These are phyloP conservation scores for Meloe dianella DNA, from an alignment of 2,888 invertebrate genomes.

Conservation along the genomic window DNA sequence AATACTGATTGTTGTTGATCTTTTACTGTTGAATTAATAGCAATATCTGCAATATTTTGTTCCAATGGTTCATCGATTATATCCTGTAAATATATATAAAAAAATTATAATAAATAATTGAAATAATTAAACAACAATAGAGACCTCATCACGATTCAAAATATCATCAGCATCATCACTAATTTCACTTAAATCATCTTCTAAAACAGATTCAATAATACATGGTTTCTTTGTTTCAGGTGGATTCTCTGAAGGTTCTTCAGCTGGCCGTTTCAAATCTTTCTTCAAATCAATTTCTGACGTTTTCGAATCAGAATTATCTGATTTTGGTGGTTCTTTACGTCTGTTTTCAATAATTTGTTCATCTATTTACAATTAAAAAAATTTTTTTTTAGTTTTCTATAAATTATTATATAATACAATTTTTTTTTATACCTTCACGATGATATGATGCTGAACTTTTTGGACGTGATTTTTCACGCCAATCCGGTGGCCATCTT, in stretches of 20 bases:
- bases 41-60: conserved; percentile 44
- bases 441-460: conserved; percentile 56
- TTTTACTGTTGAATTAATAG: conserved; percentile 45
- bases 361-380: conserved; percentile 33
- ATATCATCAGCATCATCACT: conserved; percentile 91
- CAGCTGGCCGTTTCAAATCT: conserved; percentile 55
- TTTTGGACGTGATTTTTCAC: conserved; percentile 59
- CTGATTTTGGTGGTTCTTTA: conserved; percentile 35
- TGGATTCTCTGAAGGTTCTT: conserved; percentile 56
- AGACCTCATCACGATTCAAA: conserved; percentile 75
- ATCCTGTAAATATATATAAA: conserved; percentile 40
- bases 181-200: conserved; percentile 83
- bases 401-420: conserved; percentile 10
- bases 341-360: conserved; percentile 37
- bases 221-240: conserved; percentile 61
- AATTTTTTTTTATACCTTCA: conserved; percentile 37
- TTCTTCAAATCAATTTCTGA: conserved; percentile 47
- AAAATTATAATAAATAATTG: conserved; percentile 12
- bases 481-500: conserved; percentile 52
- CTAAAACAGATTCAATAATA: conserved; percentile 60
- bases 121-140: conserved; percentile 8
- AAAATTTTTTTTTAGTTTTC: not conserved
- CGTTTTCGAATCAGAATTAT: conserved; percentile 26
- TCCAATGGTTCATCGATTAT: conserved; percentile 39
- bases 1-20: conserved; percentile 43